phyloP scores from a whole-genome alignment of 2,797 vertebrate genomes.

The Picus viridis region DNA sequence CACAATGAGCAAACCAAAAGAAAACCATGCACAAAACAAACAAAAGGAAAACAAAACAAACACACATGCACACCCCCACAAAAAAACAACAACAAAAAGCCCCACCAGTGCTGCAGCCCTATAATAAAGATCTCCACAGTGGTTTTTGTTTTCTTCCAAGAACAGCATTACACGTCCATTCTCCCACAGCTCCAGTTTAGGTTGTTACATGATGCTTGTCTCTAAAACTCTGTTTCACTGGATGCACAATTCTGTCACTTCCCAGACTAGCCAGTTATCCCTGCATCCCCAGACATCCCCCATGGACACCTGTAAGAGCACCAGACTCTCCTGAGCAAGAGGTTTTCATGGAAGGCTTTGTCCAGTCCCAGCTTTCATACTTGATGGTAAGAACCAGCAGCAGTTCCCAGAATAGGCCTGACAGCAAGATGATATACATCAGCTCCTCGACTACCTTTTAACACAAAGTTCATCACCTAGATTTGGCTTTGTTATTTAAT shows the following conservation, averaged over 20 bases:
- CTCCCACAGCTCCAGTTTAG: not conserved
- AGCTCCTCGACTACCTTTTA: not conserved
- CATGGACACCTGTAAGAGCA: not conserved
- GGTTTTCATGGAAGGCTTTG: not conserved
- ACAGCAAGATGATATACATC: rapidly evolving
- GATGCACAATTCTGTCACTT: not conserved
- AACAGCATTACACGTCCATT: not conserved
- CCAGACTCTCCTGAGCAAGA: not conserved
- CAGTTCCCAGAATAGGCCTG: not conserved
- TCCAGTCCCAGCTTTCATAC: not conserved
- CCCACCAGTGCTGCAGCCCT: not conserved
- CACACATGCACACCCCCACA: too few species aligned
- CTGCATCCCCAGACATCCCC: not conserved
- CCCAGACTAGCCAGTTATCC: not conserved
- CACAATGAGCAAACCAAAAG: too few species aligned
- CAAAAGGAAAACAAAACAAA: too few species aligned
- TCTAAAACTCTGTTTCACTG: not conserved
- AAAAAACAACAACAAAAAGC: not conserved
- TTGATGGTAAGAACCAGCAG: not conserved
- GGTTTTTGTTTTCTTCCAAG: not conserved
- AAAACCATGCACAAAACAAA: too few species aligned
- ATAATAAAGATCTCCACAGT: rapidly evolving
- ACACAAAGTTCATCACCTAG: not conserved
- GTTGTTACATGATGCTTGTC: not conserved
- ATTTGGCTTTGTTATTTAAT: not conserved